Percentiles rank a stretch among this genome's conserved stretches.
Conservation (phyloP, 2,888 invertebrate species). For the Atethmia centrago region DNA sequence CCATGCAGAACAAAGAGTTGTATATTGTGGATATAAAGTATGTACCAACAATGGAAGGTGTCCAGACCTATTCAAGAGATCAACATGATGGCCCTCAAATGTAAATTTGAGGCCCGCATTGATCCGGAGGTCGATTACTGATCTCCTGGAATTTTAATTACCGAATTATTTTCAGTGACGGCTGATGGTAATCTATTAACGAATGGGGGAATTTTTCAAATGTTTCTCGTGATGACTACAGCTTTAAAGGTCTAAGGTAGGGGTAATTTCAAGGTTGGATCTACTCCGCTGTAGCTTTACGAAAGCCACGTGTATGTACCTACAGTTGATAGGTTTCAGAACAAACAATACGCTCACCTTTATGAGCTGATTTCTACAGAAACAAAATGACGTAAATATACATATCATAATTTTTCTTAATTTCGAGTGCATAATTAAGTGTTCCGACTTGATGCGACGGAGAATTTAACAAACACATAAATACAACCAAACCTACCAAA, state of each 20-base stretch:
- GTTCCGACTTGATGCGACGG: not conserved
- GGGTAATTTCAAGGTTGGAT: not conserved
- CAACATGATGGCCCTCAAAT: conserved; percentile 58
- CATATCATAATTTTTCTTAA: not conserved
- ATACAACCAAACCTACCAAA: not conserved
- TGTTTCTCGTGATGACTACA: conserved; percentile 2
- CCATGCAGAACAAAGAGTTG: conserved; percentile 47
- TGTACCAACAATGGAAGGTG: conserved; percentile 58
- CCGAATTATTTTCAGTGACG: conserved; percentile 62
- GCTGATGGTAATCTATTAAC: conserved; percentile 55
- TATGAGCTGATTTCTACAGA: not conserved
- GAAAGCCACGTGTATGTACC: not conserved
- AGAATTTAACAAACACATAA: not conserved
- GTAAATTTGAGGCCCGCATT: conserved; percentile 72
- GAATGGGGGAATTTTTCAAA: conserved; percentile 19
- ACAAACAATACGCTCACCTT: not conserved
- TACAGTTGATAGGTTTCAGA: not conserved
- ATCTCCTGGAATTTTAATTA: conserved; percentile 78
- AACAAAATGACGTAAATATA: not conserved
- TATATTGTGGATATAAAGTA: conserved; percentile 30
- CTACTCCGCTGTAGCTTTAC: not conserved
- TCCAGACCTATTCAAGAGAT: conserved; percentile 64
- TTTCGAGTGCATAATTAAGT: not conserved
- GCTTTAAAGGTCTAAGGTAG: not conserved
- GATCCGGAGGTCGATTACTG: conserved; percentile 69